Evolutionary conservation across 2,888 invertebrate species (phyloP).

Genomic region (Branchipolynoe longqiensis): DNA sequence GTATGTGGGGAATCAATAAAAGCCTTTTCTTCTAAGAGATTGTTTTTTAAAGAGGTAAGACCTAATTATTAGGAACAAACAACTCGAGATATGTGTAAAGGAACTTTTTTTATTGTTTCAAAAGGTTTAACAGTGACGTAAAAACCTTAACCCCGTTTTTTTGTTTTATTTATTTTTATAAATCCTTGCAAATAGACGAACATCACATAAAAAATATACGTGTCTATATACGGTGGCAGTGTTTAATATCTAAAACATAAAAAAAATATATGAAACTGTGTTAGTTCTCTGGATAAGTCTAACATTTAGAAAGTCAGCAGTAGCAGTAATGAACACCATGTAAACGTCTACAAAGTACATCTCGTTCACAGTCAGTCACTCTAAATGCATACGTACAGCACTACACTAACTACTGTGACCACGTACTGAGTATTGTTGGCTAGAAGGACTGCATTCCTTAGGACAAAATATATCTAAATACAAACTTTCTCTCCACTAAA

Average conservation of each 20-base stretch:
- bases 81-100: too few species aligned
- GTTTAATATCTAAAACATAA: neutral
- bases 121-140: constrained; percentile 42
- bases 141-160: constrained; percentile 40
- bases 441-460: too few species aligned
- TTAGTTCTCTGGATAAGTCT: constrained; percentile 6
- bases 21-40: too few species aligned
- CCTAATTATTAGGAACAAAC: too few species aligned
- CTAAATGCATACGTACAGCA: constrained; percentile 28
- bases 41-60: too few species aligned
- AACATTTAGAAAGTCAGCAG: neutral
- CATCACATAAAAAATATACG: constrained; percentile 42
- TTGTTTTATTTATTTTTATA: too few species aligned
- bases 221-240: constrained; percentile 38
- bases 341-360: neutral
- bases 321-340: neutral
- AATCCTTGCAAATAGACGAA: constrained; percentile 9
- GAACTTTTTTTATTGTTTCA: constrained; percentile 23
- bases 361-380: neutral
- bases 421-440: constrained; percentile 18
- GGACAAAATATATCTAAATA: too few species aligned
- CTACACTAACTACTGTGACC: neutral
- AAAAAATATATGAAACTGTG: neutral
- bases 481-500: neutral
- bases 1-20: too few species aligned